Conservation (phyloP, 2,888 invertebrate species). For the Ellobium chinense region DNA sequence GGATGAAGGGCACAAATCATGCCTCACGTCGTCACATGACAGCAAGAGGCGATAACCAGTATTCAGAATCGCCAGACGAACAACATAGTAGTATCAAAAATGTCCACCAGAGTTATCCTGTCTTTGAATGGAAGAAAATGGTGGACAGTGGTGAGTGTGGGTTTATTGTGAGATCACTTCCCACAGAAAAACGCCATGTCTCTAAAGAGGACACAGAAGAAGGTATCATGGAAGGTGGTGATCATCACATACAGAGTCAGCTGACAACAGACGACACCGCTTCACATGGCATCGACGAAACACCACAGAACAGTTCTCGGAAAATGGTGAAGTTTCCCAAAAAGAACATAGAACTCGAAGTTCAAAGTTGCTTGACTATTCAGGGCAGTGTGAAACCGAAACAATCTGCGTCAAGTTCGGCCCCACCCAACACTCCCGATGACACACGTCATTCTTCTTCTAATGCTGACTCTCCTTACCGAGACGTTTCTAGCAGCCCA, state of each 20-base stretch:
- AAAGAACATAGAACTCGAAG: background rate
- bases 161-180: constrained; percentile 15
- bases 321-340: background rate
- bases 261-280: background rate
- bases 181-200: background rate
- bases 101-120: constrained; percentile 8
- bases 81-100: background rate
- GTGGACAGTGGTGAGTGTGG: constrained; percentile 16
- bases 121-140: constrained; percentile 11
- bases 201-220: background rate
- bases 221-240: background rate
- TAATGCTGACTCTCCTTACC: background rate
- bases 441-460: background rate
- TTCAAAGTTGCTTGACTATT: background rate
- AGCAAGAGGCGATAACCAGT: background rate
- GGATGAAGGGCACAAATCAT: too few relatives aligned
- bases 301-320: background rate
- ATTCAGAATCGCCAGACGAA: background rate
- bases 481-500: background rate
- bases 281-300: too few relatives aligned
- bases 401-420: too few relatives aligned
- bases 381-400: background rate
- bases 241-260: background rate
- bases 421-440: background rate
- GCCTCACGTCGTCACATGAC: too few relatives aligned